A percentile compares a stretch with the other conserved stretches of the same genome.
Conservation (phyloP, 2,888 invertebrate species). For the Synanthedon vespiformis region DNA sequence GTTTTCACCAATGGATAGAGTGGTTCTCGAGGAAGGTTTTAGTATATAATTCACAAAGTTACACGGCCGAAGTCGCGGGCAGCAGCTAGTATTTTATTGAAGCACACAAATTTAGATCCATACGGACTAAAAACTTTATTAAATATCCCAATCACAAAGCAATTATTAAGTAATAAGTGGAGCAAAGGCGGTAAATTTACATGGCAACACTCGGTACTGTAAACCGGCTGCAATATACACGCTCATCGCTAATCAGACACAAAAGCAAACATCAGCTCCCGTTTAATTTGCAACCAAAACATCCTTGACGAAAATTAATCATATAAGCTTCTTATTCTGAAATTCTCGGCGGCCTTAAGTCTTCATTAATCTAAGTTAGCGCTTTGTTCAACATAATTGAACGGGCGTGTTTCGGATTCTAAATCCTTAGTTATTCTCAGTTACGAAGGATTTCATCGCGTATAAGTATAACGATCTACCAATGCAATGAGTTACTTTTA, state of each 20-base stretch:
- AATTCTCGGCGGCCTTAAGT: conserved; percentile 17
- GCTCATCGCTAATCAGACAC: not conserved
- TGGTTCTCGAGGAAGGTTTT: too few species aligned
- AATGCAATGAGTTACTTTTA: too few species aligned
- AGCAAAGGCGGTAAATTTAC: too few species aligned
- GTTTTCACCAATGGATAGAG: too few species aligned
- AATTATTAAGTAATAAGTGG: too few species aligned
- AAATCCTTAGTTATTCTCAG: conserved; percentile 6
- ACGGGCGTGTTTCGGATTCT: conserved; percentile 7
- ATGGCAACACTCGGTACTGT: too few species aligned
- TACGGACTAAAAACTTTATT: too few species aligned
- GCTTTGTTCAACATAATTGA: conserved; percentile 5
- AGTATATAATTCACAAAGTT: too few species aligned
- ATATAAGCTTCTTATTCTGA: conserved; percentile 28
- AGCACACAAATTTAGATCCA: too few species aligned
- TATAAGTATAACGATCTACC: not conserved
- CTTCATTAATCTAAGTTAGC: conserved; percentile 14
- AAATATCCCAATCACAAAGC: too few species aligned
- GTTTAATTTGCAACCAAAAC: conserved; percentile 9
- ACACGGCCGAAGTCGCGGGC: too few species aligned
- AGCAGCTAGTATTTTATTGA: too few species aligned
- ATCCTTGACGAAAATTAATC: conserved; percentile 28
- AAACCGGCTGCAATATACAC: not conserved
- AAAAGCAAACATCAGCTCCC: not conserved
- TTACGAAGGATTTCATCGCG: not conserved